Percentiles rank a stretch among this genome's conserved stretches.
phyloP scores from a whole-genome alignment of 2,888 invertebrate genomes.

The Aleiodes alternator region DNA sequence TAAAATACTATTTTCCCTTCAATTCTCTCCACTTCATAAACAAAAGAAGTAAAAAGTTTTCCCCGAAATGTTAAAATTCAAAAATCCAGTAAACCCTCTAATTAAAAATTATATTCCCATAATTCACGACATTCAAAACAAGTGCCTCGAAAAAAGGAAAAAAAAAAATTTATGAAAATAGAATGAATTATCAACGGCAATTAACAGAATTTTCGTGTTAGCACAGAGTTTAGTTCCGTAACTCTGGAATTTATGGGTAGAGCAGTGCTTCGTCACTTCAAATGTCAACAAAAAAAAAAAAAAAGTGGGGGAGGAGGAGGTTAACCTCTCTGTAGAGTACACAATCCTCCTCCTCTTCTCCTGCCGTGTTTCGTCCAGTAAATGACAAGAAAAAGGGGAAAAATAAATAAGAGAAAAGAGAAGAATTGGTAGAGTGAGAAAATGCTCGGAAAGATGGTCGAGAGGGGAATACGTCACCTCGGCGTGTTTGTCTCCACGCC shows the following conservation, averaged over 20 bases:
- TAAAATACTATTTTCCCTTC: too few relatives aligned
- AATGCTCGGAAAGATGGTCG: background rate
- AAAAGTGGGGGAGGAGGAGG: background rate
- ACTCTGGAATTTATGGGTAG: constrained; percentile 43
- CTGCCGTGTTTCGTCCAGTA: background rate
- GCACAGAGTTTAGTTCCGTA: constrained; percentile 37
- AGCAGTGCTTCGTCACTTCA: constrained; percentile 56
- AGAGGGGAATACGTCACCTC: constrained; percentile 68
- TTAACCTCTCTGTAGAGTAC: constrained; percentile 12
- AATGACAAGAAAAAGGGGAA: constrained; percentile 16
- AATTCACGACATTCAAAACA: background rate
- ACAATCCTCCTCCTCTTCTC: background rate
- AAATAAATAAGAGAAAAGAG: constrained; percentile 1
- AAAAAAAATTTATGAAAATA: background rate
- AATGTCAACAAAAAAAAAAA: constrained; percentile 45
- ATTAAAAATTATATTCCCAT: background rate
- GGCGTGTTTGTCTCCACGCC: constrained; percentile 72
- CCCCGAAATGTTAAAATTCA: too few relatives aligned
- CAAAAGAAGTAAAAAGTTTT: too few relatives aligned
- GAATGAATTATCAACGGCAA: constrained; percentile 23
- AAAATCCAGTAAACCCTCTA: background rate
- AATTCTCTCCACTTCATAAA: too few relatives aligned
- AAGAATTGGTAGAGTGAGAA: constrained; percentile 12
- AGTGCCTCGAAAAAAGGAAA: background rate
- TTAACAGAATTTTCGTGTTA: constrained; percentile 24